Percentiles rank a stretch among this genome's conserved stretches.
These are phyloP conservation scores for Acanthosepion pharaonis DNA, from an alignment of 2,888 invertebrate species.

Conservation along the genomic window DNA sequence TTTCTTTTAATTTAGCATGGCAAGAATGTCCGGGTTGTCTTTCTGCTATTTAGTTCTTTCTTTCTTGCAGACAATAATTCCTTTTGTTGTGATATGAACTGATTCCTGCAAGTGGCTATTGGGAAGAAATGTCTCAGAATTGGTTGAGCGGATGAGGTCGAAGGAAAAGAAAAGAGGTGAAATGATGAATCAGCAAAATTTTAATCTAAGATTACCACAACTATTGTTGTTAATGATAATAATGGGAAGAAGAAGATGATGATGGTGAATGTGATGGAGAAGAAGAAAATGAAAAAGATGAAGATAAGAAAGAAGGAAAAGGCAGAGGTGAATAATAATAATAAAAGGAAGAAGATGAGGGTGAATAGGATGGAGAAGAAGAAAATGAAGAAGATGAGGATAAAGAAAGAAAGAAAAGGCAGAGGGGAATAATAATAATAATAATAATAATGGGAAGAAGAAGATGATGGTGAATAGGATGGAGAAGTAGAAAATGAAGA, in stretches of 20 bases:
- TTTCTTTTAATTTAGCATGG: neutral
- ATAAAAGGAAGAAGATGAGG: neutral
- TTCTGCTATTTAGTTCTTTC: neutral
- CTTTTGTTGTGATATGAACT: conserved; percentile 33
- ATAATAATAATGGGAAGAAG: neutral
- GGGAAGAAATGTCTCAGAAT: neutral
- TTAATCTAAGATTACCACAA: neutral
- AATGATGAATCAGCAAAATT: conserved; percentile 3
- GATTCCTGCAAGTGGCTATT: neutral
- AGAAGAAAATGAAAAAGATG: neutral
- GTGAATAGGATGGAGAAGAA: neutral
- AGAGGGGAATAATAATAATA: neutral
- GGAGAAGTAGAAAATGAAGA: neutral
- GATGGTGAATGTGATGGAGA: neutral
- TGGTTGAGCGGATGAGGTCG: neutral
- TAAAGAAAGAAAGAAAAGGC: too few relatives aligned
- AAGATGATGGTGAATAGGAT: neutral
- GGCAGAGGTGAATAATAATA: neutral
- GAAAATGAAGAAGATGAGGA: neutral
- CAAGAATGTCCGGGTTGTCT: conserved; percentile 7
- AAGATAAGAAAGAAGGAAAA: too few relatives aligned
- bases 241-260: neutral
- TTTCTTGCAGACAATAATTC: conserved; percentile 33
- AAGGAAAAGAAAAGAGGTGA: neutral
- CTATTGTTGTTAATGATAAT: neutral